Evolutionary conservation across 2,113 vertebrate species (phyloP).

Genomic region (Eidolon helvum): DNA sequence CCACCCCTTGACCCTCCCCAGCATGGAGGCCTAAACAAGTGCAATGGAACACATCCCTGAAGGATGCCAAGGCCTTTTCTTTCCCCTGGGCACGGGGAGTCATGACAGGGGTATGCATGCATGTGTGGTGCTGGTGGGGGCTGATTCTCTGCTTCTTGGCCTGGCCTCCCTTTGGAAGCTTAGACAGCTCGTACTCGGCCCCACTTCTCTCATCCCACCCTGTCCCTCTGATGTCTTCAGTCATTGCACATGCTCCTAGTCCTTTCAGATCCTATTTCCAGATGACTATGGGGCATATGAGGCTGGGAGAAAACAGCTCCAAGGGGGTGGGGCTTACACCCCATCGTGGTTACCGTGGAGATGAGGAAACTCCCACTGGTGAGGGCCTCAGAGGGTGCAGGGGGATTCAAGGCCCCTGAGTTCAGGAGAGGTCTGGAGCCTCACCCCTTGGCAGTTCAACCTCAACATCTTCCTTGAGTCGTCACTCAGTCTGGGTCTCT

Average conservation of each 20-base stretch:
- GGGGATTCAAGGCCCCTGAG: neutral
- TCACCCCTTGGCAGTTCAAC: neutral
- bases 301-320: neutral
- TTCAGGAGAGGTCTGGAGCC: neutral
- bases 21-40: neutral
- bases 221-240: accelerated
- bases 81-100: neutral
- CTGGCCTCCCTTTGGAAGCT: neutral
- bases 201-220: accelerated
- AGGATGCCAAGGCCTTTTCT: neutral
- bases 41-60: neutral
- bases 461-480: neutral
- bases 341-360: neutral
- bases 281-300: neutral
- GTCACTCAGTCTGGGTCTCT: neutral
- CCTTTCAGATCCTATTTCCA: neutral
- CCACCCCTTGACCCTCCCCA: neutral
- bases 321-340: neutral
- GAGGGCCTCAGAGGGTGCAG: neutral
- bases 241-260: neutral
- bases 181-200: neutral
- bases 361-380: neutral
- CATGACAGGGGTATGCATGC: neutral
- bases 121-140: accelerated
- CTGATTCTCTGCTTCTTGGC: neutral